phyloP scores from a whole-genome alignment of 2,797 vertebrate species.

The Protonibea diacanthus region DNA sequence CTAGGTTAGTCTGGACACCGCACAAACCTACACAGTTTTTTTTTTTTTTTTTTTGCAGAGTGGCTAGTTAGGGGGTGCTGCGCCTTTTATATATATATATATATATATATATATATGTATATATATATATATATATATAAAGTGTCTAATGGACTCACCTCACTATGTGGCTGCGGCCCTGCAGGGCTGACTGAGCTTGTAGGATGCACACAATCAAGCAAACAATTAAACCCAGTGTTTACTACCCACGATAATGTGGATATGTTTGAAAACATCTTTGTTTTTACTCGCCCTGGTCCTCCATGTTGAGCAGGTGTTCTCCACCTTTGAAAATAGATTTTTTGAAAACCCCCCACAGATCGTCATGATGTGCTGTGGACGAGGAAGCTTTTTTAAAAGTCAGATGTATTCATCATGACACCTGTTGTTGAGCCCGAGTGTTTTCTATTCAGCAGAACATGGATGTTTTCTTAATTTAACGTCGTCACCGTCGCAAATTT shows the following conservation, averaged over 20 bases:
- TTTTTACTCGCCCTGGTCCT: neutral
- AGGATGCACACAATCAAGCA: slow-evolving; percentile 32
- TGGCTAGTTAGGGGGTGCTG: slow-evolving; percentile 3
- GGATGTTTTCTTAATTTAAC: slow-evolving; percentile 32
- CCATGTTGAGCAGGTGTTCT: neutral
- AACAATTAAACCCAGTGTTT: slow-evolving; percentile 12
- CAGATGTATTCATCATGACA: neutral
- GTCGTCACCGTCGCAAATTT: slow-evolving; percentile 5
- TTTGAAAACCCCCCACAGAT: neutral
- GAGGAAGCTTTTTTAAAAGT: neutral
- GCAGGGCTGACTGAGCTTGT: slow-evolving; percentile 24
- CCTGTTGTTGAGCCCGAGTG: neutral
- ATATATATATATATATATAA: slow-evolving; percentile 18
- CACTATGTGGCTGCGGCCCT: slow-evolving; percentile 40
- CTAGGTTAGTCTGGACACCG: slow-evolving; percentile 53
- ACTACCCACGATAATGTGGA: neutral
- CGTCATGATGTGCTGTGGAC: slow-evolving; percentile 1
- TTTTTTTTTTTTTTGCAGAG: slow-evolving; percentile 19
- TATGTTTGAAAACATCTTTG: slow-evolving; percentile 16
- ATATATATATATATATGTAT: no score
- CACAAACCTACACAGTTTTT: slow-evolving; percentile 36
- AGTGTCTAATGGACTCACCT: slow-evolving; percentile 59
- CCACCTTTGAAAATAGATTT: neutral
- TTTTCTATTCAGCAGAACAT: slow-evolving; percentile 22
- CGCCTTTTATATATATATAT: slow-evolving; percentile 1